phyloP scores from a whole-genome alignment of 2,797 vertebrate species.

The Myotis pilosus region DNA sequence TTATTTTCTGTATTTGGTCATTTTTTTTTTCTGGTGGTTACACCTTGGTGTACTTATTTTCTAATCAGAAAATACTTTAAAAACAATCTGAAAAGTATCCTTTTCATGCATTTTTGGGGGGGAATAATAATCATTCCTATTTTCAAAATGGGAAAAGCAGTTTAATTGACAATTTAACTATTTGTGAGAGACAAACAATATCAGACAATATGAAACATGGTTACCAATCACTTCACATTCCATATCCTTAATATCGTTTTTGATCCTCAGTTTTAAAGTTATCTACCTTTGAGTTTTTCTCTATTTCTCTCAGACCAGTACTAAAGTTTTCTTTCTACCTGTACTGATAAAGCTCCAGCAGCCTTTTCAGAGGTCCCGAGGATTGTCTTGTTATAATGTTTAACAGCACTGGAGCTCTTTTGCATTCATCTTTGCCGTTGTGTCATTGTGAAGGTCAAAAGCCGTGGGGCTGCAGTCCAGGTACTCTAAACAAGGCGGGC shows the following conservation, averaged over 20 bases:
- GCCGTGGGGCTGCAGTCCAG: not conserved
- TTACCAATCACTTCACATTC: not conserved
- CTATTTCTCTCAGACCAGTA: not conserved
- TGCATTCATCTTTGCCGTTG: not conserved
- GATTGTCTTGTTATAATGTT: constrained; percentile 21
- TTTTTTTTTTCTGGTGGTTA: not conserved
- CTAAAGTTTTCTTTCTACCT: constrained; percentile 43
- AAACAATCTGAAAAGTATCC: not conserved
- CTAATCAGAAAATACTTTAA: not conserved
- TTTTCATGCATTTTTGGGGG: not conserved
- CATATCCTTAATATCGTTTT: not conserved
- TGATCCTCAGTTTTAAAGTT: not conserved
- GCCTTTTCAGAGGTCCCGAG: not conserved
- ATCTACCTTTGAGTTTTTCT: not conserved
- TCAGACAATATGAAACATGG: not conserved
- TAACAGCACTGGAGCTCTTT: not conserved
- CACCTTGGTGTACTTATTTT: not conserved
- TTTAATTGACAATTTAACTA: not conserved
- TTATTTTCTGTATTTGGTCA: not conserved
- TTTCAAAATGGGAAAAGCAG: not conserved
- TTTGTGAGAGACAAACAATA: not conserved
- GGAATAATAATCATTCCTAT: not conserved
- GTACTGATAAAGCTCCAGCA: not conserved
- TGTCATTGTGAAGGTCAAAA: constrained; percentile 65
- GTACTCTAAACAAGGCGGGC: constrained; percentile 32